phyloP scores from a whole-genome alignment of 2,888 invertebrate species.

The Sesia bembeciformis region DNA sequence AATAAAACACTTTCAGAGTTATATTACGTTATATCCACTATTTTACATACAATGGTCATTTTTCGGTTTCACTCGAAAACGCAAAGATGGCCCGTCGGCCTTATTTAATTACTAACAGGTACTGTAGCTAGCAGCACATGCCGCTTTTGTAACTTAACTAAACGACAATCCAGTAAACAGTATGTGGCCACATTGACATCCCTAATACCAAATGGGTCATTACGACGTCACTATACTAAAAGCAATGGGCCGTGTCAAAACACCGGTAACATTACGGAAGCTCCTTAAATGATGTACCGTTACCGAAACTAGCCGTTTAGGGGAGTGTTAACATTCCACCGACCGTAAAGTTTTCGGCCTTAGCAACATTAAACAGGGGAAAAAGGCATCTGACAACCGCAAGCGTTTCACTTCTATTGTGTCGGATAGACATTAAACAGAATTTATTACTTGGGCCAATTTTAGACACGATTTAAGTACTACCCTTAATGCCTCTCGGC shows the following conservation, averaged over 20 bases:
- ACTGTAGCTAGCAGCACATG: too few species aligned
- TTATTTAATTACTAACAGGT: too few species aligned
- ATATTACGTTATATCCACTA: too few species aligned
- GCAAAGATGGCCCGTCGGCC: too few species aligned
- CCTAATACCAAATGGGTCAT: background rate
- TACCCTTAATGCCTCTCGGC: conserved; percentile 28
- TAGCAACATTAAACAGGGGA: conserved; percentile 24
- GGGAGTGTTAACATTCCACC: conserved; percentile 27
- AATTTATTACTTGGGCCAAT: conserved; percentile 43
- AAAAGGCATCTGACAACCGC: conserved; percentile 20
- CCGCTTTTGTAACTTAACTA: too few species aligned
- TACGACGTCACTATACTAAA: background rate
- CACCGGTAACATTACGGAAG: conserved; percentile 7
- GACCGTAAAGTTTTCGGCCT: conserved; percentile 31
- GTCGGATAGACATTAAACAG: conserved; percentile 38
- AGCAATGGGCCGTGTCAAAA: background rate
- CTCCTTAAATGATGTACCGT: conserved; percentile 12
- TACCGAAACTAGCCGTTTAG: conserved; percentile 21
- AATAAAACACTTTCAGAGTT: too few species aligned
- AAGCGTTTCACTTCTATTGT: conserved; percentile 27
- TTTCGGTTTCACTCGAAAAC: too few species aligned
- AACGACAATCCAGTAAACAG: too few species aligned
- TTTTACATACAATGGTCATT: too few species aligned
- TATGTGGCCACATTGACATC: background rate
- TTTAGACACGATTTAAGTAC: conserved; percentile 48